Conservation (phyloP, 2,797 vertebrate species). For the Hoplostethus atlanticus region DNA sequence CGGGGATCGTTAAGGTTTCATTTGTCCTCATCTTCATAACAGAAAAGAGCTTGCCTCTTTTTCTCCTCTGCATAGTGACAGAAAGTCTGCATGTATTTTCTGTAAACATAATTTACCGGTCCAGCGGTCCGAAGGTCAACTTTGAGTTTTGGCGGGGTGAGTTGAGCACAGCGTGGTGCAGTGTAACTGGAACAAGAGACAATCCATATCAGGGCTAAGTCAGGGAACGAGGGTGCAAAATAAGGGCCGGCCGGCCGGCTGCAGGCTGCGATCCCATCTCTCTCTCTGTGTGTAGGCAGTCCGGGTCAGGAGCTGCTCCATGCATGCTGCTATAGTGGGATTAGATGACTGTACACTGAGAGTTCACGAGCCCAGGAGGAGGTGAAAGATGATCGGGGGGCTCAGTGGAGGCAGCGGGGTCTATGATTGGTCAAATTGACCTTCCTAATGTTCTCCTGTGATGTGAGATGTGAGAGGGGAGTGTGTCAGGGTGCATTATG, state of each 20-base stretch:
- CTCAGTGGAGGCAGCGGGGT: constrained; percentile 61
- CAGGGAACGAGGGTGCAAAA: constrained; percentile 20
- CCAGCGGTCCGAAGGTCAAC: constrained; percentile 8
- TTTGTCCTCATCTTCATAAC: too few relatives aligned
- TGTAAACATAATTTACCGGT: not conserved
- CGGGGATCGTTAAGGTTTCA: too few relatives aligned
- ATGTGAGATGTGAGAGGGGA: constrained; percentile 53
- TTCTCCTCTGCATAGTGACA: too few relatives aligned
- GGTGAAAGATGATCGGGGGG: constrained; percentile 74
- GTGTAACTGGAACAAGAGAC: constrained; percentile 44
- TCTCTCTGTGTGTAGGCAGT: constrained; percentile 36
- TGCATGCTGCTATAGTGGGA: constrained; percentile 65
- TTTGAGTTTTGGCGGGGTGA: not conserved
- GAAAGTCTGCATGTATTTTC: too few relatives aligned
- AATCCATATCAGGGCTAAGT: constrained; percentile 25
- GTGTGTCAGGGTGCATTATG: constrained; percentile 39
- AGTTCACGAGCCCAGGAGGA: constrained; percentile 68
- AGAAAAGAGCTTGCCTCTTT: too few relatives aligned
- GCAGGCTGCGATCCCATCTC: constrained; percentile 36
- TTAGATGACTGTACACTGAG: constrained; percentile 72
- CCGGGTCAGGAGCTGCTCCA: constrained; percentile 44
- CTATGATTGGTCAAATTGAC: constrained; percentile 68
- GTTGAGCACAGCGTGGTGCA: constrained; percentile 5
- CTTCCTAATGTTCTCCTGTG: constrained; percentile 54
- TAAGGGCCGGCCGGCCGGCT: constrained; percentile 11